Conservation (phyloP, 1,140 invertebrate genomes). For the Penaeus indicus region DNA sequence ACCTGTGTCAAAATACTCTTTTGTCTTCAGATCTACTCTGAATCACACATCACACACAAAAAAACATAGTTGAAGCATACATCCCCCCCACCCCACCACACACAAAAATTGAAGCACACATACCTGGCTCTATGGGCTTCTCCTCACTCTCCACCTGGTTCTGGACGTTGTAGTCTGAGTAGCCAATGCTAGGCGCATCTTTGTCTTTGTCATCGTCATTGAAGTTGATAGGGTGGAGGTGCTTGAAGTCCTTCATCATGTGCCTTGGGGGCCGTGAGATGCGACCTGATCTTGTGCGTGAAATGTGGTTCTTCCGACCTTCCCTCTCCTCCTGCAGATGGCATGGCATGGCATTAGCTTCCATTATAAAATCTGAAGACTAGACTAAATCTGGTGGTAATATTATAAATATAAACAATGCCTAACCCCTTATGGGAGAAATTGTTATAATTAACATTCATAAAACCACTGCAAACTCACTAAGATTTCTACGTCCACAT, state of each 20-base stretch:
- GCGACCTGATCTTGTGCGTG: conserved; percentile 76
- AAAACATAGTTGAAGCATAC: no score
- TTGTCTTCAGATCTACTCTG: no score
- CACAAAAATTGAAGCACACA: not conserved
- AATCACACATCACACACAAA: no score
- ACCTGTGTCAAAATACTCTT: no score
- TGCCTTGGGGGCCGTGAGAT: conserved; percentile 78
- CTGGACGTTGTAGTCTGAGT: conserved; percentile 73
- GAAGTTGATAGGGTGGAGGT: conserved; percentile 73
- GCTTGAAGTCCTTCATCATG: conserved; percentile 80
- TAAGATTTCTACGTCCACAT: conserved; percentile 65
- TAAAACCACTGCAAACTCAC: not conserved
- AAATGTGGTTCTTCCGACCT: conserved; percentile 74
- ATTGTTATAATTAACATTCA: not conserved
- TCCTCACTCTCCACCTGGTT: conserved; percentile 74
- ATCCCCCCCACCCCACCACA: no score
- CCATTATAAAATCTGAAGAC: not conserved
- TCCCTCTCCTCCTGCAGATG: conserved; percentile 73
- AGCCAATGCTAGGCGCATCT: conserved; percentile 79
- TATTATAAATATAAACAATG: no score
- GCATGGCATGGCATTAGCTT: not conserved
- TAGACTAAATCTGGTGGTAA: not conserved
- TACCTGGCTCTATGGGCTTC: conserved; percentile 63
- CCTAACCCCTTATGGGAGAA: not conserved
- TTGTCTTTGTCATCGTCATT: conserved; percentile 76